Evolutionary conservation across 2,888 invertebrate genomes (phyloP).

Genomic region (Lissocephala sabroskyi): DNA sequence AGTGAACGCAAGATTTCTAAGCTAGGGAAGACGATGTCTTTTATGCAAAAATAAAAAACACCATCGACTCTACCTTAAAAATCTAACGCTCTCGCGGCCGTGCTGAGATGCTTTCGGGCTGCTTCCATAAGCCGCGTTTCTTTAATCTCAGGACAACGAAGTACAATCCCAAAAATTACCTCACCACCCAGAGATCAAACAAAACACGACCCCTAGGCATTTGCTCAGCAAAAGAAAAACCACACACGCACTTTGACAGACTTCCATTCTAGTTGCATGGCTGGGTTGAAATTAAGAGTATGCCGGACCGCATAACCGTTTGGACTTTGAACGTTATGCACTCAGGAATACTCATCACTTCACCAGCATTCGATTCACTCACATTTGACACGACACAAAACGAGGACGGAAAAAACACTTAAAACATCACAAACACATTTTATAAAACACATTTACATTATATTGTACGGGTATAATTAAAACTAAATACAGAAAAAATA

Average conservation of each 20-base stretch:
- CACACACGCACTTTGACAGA: no score
- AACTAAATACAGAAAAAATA: no score
- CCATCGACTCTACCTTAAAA: slow-evolving; percentile 31
- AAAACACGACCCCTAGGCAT: slow-evolving; percentile 8
- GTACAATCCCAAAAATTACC: slow-evolving; percentile 8
- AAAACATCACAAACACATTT: no score
- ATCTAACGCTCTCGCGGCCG: no score
- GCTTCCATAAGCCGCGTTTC: slow-evolving; percentile 12
- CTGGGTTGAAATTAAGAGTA: slow-evolving; percentile 20
- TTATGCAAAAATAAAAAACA: slow-evolving; percentile 11
- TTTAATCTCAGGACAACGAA: slow-evolving; percentile 27
- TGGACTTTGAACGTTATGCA: slow-evolving; percentile 29
- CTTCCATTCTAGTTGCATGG: background rate
- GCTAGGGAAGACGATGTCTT: slow-evolving; percentile 49
- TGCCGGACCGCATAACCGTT: slow-evolving; percentile 39
- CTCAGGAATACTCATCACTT: slow-evolving; percentile 46
- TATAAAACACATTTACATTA: no score
- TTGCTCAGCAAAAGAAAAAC: no score
- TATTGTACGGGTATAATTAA: no score
- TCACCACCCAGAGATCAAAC: slow-evolving; percentile 29
- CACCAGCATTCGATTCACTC: no score
- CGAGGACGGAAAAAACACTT: no score
- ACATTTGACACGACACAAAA: no score
- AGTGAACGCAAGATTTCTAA: slow-evolving; percentile 47
- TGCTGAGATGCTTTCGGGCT: background rate